These are phyloP conservation scores for Bursaphelenchus mucronatus DNA, from an alignment of 1,140 invertebrate genomes.

Conservation along the genomic window DNA sequence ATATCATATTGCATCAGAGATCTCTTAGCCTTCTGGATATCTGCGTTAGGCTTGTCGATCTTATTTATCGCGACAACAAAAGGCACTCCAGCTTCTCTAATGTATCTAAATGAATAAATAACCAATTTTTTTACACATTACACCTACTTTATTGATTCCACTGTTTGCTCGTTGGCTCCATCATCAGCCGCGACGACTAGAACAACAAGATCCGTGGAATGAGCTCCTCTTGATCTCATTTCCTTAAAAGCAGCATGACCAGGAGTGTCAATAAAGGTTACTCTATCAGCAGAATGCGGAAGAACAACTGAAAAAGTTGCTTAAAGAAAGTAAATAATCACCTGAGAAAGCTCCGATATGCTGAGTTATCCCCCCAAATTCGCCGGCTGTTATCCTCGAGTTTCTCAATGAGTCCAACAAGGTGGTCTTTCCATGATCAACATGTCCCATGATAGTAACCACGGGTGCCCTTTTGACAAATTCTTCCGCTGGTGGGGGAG, in stretches of 20 bases:
- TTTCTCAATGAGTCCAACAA: constrained; percentile 82
- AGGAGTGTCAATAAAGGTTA: constrained; percentile 98
- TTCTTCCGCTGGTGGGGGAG: constrained; percentile 34
- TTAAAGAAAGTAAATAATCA: constrained; percentile 37
- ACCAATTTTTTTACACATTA: background rate
- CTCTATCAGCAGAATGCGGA: constrained; percentile 68
- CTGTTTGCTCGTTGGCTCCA: constrained; percentile 95
- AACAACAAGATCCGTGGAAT: constrained; percentile 87
- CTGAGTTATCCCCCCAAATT: constrained; percentile 99
- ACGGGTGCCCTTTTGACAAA: constrained; percentile 62
- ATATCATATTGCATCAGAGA: constrained; percentile 74
- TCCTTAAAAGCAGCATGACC: constrained; percentile 78
- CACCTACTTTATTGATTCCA: constrained; percentile 66
- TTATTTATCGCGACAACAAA: constrained; percentile 98
- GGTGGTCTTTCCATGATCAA: constrained; percentile 98
- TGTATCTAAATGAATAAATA: constrained; percentile 48
- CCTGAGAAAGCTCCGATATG: constrained; percentile 96
- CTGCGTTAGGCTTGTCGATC: constrained; percentile 82
- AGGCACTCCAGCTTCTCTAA: constrained; percentile 69
- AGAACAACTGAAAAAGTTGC: constrained; percentile 66
- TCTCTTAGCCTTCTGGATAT: constrained; percentile 71
- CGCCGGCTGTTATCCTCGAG: constrained; percentile 77
- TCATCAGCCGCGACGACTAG: constrained; percentile 97
- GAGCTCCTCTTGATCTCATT: constrained; percentile 72
- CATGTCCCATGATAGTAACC: constrained; percentile 97